Conservation (phyloP, 2,797 vertebrate species). For the Platalea minor region DNA sequence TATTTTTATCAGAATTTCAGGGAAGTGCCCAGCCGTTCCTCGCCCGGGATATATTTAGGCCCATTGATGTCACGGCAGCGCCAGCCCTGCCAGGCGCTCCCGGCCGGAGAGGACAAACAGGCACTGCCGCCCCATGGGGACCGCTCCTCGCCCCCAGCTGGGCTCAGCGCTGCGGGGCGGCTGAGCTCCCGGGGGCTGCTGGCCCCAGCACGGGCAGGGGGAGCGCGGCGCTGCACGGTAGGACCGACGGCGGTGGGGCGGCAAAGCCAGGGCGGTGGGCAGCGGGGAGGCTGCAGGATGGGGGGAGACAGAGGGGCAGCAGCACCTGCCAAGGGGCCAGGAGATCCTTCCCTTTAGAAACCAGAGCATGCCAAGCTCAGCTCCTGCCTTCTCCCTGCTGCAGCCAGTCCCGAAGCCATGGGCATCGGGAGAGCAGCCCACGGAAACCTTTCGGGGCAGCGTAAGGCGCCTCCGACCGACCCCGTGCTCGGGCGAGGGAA, state of each 20-base stretch:
- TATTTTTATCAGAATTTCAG: constrained; percentile 90
- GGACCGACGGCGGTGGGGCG: not conserved
- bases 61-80: constrained; percentile 62
- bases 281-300: not conserved
- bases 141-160: not conserved
- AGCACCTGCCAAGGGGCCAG: not conserved
- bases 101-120: constrained; percentile 9
- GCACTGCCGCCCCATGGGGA: not conserved
- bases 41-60: constrained; percentile 70
- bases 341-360: not conserved
- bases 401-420: not conserved
- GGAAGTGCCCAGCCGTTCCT: constrained; percentile 78
- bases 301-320: not conserved
- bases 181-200: constrained; percentile 25
- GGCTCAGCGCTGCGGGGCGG: not conserved
- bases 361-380: accelerated
- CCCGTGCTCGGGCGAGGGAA: accelerated
- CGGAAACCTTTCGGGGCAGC: not conserved
- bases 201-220: not conserved
- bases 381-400: not conserved
- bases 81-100: not conserved
- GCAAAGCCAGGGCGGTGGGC: not conserved
- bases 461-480: not conserved
- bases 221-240: not conserved
- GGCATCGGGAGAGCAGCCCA: not conserved